Evolutionary conservation across 2,797 vertebrate genomes (phyloP).

Genomic region (Epinephelus malabaricus): DNA sequence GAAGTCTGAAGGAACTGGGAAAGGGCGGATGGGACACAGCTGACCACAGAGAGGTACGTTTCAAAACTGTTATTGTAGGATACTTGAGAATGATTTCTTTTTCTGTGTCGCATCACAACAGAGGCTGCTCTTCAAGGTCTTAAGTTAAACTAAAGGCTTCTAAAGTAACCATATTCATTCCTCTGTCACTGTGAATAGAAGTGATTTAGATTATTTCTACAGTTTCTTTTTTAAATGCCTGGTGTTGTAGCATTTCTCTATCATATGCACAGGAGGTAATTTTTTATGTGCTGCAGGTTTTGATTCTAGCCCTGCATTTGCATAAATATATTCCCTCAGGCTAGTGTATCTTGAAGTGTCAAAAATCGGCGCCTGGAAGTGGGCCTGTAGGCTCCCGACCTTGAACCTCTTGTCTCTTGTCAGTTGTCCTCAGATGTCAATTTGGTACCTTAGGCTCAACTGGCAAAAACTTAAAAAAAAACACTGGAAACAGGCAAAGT

Average conservation of each 20-base stretch:
- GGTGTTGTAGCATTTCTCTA: background rate
- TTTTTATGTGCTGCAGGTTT: background rate
- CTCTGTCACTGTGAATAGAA: background rate
- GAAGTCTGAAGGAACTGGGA: rapidly evolving
- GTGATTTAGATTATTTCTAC: background rate
- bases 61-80: background rate
- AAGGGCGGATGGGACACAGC: background rate
- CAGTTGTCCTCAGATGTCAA: too few species aligned
- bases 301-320: background rate
- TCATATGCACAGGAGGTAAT: background rate
- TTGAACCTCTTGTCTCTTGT: too few species aligned
- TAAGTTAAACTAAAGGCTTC: background rate
- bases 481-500: too few species aligned
- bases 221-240: background rate
- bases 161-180: background rate
- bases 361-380: too few species aligned
- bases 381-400: too few species aligned
- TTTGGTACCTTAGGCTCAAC: too few species aligned
- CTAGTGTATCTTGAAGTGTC: background rate
- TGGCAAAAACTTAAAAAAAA: too few species aligned
- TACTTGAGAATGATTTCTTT: background rate
- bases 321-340: background rate
- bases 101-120: background rate
- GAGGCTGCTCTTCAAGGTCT: background rate
- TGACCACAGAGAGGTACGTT: background rate